Evolutionary conservation across 2,113 vertebrate genomes (phyloP), one percentile per base, ranked within the genome.

Genomic region (Ursus arctos): DNA sequence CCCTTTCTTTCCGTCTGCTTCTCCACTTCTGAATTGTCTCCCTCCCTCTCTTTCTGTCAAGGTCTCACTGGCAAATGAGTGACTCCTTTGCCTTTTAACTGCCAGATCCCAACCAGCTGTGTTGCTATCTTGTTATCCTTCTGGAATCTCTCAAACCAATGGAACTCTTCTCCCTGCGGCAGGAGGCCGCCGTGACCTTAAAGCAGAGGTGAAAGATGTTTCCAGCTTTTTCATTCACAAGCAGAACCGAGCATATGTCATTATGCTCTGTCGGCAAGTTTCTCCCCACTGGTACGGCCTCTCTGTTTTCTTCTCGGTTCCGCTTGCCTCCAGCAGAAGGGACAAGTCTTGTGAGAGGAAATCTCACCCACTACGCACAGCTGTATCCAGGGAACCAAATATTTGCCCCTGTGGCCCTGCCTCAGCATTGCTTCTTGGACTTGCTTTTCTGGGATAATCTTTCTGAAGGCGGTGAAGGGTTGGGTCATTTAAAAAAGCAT

Each of bases 351-450:
- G 43, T 77, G 96, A 97, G 94, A 84, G 92, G 94, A 96, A 96
- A 57, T 94, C 40, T 83, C 49, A 72, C 61, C 86, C 92, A n/a
- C 49, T 61, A 47, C 67, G 31, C 43, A 71, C 47, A 31, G 71
- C 84, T 51, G 95, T 94, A 92, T 80, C 97, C 90, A 96, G 83
- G 98, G 96, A 98, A 90, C 97, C 89, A 92, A 96, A 94, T 95
- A 95, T 89, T 95, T 97, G 15, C 82, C 49, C 69, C 33, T 0
- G 71, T 15, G 83, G 79, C 61, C 40, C 47, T 28, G 55, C 36
- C 43, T 86, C 74, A 71, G 47, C 11, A 0, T 28, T 74, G 33
- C 65, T 85, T 22, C 51, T 82, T 43, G 31, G 53, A 47, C 21
- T 74, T 33, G 10, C 40, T 89, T 57, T 28, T 51, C n/a, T 49